Conservation (phyloP, 1,140 invertebrate genomes). For the Cotesia typhae region DNA sequence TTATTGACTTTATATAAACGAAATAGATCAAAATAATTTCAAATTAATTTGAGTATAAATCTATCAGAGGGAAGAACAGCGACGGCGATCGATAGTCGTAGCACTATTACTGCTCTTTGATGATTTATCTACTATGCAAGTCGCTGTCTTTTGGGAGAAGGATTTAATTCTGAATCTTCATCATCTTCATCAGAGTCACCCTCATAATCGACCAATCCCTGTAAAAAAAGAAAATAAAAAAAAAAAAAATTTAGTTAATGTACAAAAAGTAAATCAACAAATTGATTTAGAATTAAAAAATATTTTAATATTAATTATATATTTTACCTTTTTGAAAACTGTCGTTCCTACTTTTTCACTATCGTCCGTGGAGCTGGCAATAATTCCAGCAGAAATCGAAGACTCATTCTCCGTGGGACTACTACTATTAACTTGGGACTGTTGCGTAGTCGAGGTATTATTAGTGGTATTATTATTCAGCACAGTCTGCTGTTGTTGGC, state of each 20-base stretch:
- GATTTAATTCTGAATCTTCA: conserved; percentile 74
- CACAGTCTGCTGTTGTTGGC: conserved; percentile 59
- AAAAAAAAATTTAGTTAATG: no score
- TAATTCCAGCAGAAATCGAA: conserved; percentile 60
- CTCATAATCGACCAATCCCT: conserved; percentile 96
- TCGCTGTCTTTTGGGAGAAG: conserved; percentile 70
- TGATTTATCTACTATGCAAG: conserved; percentile 69
- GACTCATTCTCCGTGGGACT: conserved; percentile 59
- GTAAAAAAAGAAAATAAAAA: conserved; percentile 44
- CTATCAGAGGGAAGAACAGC: conserved; percentile 36
- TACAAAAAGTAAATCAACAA: neutral
- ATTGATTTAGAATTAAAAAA: neutral
- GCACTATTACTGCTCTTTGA: conserved; percentile 51
- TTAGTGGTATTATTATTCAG: conserved; percentile 65
- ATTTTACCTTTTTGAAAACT: conserved; percentile 70
- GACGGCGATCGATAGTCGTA: conserved; percentile 46
- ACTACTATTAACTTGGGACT: conserved; percentile 59
- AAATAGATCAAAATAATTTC: conserved; percentile 36
- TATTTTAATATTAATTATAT: conserved; percentile 12
- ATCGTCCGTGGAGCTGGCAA: conserved; percentile 56
- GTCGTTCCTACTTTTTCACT: conserved; percentile 62
- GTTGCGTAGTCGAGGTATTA: conserved; percentile 51
- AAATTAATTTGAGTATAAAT: conserved; percentile 33
- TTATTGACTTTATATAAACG: conserved; percentile 25
- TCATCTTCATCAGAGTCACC: conserved; percentile 95